Evolutionary conservation across 2,888 invertebrate genomes (phyloP).

Genomic region (Aspidapion aeneum): DNA sequence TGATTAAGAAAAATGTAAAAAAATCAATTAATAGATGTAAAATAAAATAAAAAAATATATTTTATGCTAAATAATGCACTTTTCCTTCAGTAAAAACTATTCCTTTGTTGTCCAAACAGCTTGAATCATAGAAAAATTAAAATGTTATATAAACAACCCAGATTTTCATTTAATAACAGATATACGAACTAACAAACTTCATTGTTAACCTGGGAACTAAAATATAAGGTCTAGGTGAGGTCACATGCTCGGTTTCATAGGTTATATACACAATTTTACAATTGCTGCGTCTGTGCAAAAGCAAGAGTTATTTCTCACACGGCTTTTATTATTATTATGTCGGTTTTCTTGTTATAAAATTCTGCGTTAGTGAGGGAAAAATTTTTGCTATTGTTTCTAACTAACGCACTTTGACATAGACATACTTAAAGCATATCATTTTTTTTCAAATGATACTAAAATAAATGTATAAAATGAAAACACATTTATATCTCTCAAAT

Average conservation of each 20-base stretch:
- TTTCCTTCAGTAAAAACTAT: slow-evolving; percentile 16
- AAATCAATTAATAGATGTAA: slow-evolving; percentile 16
- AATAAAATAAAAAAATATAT: slow-evolving; percentile 15
- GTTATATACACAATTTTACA: not conserved
- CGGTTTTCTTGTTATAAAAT: not conserved
- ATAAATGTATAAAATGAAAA: too few relatives aligned
- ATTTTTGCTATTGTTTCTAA: not conserved
- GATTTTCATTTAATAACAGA: slow-evolving; percentile 11
- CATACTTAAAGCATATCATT: not conserved
- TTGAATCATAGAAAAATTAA: slow-evolving; percentile 17
- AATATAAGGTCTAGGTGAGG: not conserved
- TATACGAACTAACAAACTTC: not conserved
- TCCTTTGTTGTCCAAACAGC: slow-evolving; percentile 17
- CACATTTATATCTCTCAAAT: too few relatives aligned
- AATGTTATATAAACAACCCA: slow-evolving; percentile 24
- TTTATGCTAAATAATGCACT: slow-evolving; percentile 16
- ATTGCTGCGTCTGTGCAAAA: not conserved
- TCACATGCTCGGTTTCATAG: not conserved
- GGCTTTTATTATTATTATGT: not conserved
- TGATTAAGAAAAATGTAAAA: slow-evolving; percentile 6
- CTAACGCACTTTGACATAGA: not conserved
- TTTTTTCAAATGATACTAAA: too few relatives aligned
- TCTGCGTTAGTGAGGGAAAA: not conserved
- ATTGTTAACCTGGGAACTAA: slow-evolving; percentile 19
- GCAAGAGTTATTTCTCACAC: not conserved